Percentiles rank a stretch among this genome's conserved stretches.
Conservation (phyloP, 2,797 vertebrate species). For the Avahi laniger region DNA sequence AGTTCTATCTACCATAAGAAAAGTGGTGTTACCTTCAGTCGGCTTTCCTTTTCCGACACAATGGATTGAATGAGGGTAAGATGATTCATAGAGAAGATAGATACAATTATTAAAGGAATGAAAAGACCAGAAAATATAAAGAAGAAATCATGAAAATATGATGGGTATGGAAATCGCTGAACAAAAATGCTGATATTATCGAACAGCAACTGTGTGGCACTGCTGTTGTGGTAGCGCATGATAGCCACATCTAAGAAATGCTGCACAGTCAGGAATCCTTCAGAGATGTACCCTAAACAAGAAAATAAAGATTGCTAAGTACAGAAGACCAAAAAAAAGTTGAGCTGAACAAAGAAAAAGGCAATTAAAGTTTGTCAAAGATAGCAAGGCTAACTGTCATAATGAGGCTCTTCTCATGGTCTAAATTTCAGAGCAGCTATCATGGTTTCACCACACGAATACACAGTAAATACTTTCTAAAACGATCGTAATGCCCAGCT, state of each 20-base stretch:
- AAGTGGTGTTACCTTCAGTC: constrained; percentile 90
- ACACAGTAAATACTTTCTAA: not conserved
- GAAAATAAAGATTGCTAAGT: not conserved
- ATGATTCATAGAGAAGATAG: constrained; percentile 95
- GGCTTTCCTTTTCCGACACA: constrained; percentile 96
- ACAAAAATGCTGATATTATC: constrained; percentile 83
- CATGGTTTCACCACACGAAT: not conserved
- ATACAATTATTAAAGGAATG: constrained; percentile 92
- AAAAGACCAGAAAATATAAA: constrained; percentile 93
- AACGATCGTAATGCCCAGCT: not conserved
- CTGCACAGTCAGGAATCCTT: constrained; percentile 94
- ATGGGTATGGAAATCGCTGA: constrained; percentile 92
- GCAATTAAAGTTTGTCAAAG: not conserved
- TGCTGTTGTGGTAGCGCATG: constrained; percentile 86
- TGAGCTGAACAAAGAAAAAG: not conserved
- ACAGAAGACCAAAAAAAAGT: not conserved
- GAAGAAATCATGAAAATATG: constrained; percentile 91
- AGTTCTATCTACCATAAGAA: constrained; percentile 10
- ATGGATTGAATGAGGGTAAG: constrained; percentile 92
- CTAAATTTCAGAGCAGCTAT: not conserved
- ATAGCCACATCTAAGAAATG: constrained; percentile 92
- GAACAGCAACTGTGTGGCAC: constrained; percentile 80
- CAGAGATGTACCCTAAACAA: constrained; percentile 90
- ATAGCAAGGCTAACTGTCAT: not conserved
- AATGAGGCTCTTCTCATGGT: not conserved